These are phyloP conservation scores for Adelphocoris suturalis DNA, from an alignment of 2,888 invertebrate species.

Conservation along the genomic window DNA sequence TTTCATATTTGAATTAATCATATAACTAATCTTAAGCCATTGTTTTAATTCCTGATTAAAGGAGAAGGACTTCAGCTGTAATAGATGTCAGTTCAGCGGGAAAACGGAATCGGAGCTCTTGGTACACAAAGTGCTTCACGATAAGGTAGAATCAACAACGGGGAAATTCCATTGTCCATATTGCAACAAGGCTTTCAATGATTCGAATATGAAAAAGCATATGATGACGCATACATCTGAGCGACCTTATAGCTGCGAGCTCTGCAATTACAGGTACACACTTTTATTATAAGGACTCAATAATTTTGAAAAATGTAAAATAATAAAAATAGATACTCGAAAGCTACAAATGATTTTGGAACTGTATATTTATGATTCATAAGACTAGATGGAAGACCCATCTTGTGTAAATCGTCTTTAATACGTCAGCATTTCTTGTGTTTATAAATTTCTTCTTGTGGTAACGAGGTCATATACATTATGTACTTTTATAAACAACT, in stretches of 20 bases:
- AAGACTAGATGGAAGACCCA: too few species aligned
- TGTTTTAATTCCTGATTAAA: not conserved
- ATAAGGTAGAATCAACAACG: conserved; percentile 76
- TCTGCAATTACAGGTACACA: conserved; percentile 50
- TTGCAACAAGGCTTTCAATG: conserved; percentile 85
- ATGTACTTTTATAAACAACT: too few species aligned
- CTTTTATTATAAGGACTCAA: not conserved
- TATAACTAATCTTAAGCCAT: too few species aligned
- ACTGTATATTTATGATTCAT: too few species aligned
- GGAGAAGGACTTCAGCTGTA: conserved; percentile 34
- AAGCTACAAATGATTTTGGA: too few species aligned
- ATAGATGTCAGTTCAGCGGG: conserved; percentile 33
- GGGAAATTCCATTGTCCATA: conserved; percentile 84
- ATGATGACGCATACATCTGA: conserved; percentile 82
- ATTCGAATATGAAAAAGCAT: conserved; percentile 85
- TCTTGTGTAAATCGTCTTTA: too few species aligned
- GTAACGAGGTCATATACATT: too few species aligned
- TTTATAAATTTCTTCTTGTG: too few species aligned
- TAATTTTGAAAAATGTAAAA: too few species aligned
- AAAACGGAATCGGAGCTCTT: conserved; percentile 47
- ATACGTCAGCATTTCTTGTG: too few species aligned
- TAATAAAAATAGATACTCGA: too few species aligned
- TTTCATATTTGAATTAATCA: too few species aligned
- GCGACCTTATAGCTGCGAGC: conserved; percentile 83
- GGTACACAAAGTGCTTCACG: conserved; percentile 53